Conservation (phyloP, 2,797 vertebrate species). For the Sylvilagus floridanus region DNA sequence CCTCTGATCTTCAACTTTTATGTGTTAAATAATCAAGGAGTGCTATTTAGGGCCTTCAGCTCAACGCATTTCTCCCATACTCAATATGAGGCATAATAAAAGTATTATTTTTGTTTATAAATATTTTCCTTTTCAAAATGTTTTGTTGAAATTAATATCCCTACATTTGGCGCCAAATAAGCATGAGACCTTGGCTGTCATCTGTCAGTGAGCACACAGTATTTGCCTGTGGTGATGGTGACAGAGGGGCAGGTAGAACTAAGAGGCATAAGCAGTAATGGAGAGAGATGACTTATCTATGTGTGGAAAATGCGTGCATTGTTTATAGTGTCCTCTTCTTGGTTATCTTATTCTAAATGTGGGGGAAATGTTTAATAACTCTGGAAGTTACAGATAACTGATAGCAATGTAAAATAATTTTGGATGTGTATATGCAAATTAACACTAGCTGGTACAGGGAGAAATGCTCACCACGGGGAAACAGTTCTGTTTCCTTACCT, state of each 20-base stretch:
- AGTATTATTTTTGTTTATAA: background rate
- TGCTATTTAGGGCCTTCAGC: background rate
- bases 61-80: background rate
- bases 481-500: background rate
- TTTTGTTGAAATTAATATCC: background rate
- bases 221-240: background rate
- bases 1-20: background rate
- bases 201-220: background rate
- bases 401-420: slow-evolving; percentile 11
- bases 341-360: background rate
- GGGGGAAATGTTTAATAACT: background rate
- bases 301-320: background rate
- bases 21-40: background rate
- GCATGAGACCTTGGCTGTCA: background rate
- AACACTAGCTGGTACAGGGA: background rate
- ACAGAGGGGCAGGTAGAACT: background rate
- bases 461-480: background rate
- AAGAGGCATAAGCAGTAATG: background rate
- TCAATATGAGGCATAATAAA: background rate
- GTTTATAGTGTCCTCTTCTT: background rate
- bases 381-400: background rate
- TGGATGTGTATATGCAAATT: background rate
- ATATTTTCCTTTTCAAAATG: background rate
- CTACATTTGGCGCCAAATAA: background rate
- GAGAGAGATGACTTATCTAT: background rate